Conservation (phyloP, 1,140 invertebrate species). For the Bombus confusus region DNA sequence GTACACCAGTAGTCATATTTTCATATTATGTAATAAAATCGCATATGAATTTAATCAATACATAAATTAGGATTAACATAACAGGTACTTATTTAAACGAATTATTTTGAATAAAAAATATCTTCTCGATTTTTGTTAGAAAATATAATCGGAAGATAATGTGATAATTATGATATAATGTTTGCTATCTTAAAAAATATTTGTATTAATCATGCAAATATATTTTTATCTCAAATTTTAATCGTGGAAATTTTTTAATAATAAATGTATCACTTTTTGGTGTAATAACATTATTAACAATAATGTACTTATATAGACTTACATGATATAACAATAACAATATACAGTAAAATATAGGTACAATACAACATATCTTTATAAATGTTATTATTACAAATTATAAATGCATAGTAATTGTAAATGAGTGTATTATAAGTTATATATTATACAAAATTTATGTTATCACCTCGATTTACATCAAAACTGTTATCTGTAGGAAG, state of each 20-base stretch:
- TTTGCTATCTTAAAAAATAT: neutral
- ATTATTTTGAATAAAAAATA: neutral
- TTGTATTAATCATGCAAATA: neutral
- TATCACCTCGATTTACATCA: neutral
- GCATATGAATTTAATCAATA: neutral
- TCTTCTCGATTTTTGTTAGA: neutral
- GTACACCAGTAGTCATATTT: neutral
- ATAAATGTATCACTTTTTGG: neutral
- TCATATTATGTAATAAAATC: neutral
- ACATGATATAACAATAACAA: conserved; percentile 18
- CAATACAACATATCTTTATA: conserved; percentile 1
- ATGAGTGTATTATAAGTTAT: neutral
- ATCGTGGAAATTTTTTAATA: neutral
- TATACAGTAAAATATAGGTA: conserved; percentile 30
- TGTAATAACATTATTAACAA: conserved; percentile 26
- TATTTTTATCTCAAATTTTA: conserved; percentile 9
- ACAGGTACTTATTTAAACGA: neutral
- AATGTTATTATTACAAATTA: neutral
- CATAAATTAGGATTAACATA: neutral
- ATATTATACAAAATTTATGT: neutral
- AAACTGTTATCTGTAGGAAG: too few relatives aligned
- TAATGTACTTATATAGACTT: conserved; percentile 5
- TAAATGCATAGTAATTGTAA: neutral
- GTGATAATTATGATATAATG: conserved; percentile 6
- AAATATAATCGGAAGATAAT: neutral